A percentile compares a stretch with the other conserved stretches of the same genome.
phyloP scores from a whole-genome alignment of 2,113 vertebrate species.

The Hepsetus odoe region DNA sequence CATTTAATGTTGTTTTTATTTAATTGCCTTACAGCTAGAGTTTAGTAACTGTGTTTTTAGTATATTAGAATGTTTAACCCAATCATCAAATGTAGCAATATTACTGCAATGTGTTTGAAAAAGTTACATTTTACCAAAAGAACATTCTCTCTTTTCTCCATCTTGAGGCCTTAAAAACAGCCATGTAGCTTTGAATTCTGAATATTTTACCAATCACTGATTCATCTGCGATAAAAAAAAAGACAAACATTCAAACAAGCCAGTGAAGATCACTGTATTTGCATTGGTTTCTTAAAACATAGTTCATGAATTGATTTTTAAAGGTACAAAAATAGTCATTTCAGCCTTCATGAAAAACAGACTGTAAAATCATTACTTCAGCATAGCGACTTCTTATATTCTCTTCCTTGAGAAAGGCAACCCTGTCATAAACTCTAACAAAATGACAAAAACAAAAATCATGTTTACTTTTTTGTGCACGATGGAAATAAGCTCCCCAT shows the following conservation, averaged over 20 bases:
- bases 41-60: no score
- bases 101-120: no score
- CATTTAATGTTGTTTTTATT: no score
- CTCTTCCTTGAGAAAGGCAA: conserved; percentile 1
- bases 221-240: neutral
- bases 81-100: no score
- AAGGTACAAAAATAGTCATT: conserved; percentile 35
- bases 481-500: neutral
- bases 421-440: neutral
- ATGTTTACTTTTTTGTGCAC: neutral
- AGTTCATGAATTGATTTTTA: conserved; percentile 17
- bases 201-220: neutral
- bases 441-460: conserved; percentile 7
- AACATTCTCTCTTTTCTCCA: neutral
- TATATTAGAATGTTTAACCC: no score
- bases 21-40: no score
- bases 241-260: neutral
- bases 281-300: neutral
- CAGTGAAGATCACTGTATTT: conserved; percentile 1
- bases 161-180: conserved; percentile 2
- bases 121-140: neutral
- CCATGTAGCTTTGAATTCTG: neutral
- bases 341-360: neutral
- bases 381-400: neutral
- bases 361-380: neutral